Evolutionary conservation across 35 echinoderm and acorn worm species (phyloP), one percentile per base, ranked within the genome.

Genomic region (Patiria miniata): DNA sequence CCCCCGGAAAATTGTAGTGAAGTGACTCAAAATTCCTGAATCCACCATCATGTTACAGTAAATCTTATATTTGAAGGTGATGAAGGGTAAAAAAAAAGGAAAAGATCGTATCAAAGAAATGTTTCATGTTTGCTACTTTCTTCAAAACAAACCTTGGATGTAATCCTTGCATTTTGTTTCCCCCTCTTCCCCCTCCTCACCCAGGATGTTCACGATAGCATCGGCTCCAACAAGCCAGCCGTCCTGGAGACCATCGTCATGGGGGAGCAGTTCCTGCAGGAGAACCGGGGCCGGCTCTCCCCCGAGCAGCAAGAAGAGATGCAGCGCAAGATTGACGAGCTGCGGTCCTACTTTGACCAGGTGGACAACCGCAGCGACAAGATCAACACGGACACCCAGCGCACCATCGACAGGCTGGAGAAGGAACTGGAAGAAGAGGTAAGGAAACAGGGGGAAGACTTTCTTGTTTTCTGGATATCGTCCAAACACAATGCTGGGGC

Each of bases 281-380:
- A 99, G 39, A 99, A 99, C 84, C 61, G 83, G 18, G 83, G 89
- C 68, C 68, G 82, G 18, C 96, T 99, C 1, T 82, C 81, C 1
- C 79, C 89, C 32, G 96, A 99, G 23, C 93, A 99, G 50, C 51
- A 54, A 19, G 96, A 94, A 16, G 93, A 94, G 76, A 77, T 99
- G 61, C 93, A 99, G 83, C 87, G 83, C 42, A 92, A 94, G 96
- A 99, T 93, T 0, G 93, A 92, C 77, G 96, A 99, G 26, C 83
- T 99, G 23, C 59, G 92, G 52, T 78, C 60, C 39, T 97, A 93
- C 84, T 93, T 97, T 86, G 95, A 97, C 60, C 68, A 85, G 39
- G 78, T 97, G 30, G 88, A 93, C 65, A 53, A 82, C 61, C 29
- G 78, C 26, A 82, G 90, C 42, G 87, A 58, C 0, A 93, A 93